Base-by-base conservation (phyloP, 2,113 vertebrate species). In the Hydrolagus affinis region DNA sequence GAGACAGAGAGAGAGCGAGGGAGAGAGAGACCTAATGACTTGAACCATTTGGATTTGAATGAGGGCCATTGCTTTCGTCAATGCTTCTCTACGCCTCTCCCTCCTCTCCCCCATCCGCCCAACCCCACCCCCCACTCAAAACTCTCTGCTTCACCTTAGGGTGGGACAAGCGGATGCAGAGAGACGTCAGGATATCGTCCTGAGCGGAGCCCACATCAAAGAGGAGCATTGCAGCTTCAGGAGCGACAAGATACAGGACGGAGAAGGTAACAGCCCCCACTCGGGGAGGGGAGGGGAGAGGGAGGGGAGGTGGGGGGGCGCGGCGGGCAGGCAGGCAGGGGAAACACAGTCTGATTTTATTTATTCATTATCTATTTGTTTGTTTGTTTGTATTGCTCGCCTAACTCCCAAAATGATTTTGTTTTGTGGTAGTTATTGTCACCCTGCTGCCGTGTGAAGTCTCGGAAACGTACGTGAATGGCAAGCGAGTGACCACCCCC, bases 391-490 rank as follows among this genome's bases (percentile, higher is more conserved):
- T 44, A n/a, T n/a, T 4, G 44, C 44, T 44, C 4, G 44, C 44
- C 44, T 44, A 44, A 44, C 6, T 44, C 44, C 44, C 1, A 6
- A 44, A 44, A 44, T 44, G 1, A 44, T 66, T 87, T 12, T 28
- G 87, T 85, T 86, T 88, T 30, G 71, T 89, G 59, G 11, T 89
- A 98, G 98, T 99, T 85, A 94, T 99, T 12, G 98, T 99, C 85
- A 94, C 94, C 80, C 87, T 99, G 89, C 96, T 98, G 87, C 98
- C 97, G 32, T 98, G 97, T 87, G 97, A 98, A 86, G 93, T 93
- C 74, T 98, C 98, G 0, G 98, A 99, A 91, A 99, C 98, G 0
- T 99, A 99, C 0, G 98, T 99, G 85, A 99, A 99, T 3, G 98
- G 98, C 89, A 99, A 99, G 88, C 94, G 97, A 64, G 98, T 98